Conservation (phyloP, 2,797 vertebrate genomes). For the Ara ararauna region DNA sequence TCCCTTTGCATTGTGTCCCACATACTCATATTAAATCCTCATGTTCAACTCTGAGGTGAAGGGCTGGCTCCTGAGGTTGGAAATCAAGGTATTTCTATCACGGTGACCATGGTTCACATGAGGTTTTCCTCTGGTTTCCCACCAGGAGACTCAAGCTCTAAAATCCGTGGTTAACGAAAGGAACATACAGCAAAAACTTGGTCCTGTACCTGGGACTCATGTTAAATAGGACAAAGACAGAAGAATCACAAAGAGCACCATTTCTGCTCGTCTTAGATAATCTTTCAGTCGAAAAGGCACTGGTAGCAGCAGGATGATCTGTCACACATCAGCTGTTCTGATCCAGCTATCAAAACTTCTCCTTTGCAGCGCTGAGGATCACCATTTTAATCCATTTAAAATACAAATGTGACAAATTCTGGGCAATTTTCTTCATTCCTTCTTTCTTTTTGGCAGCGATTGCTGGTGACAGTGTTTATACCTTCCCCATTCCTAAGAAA, state of each 20-base stretch:
- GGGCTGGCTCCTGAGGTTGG: neutral
- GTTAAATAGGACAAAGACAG: neutral
- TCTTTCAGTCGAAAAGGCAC: neutral
- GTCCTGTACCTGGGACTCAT: neutral
- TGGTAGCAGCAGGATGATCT: neutral
- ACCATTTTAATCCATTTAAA: neutral
- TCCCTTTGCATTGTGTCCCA: neutral
- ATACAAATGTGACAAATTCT: neutral
- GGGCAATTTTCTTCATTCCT: neutral
- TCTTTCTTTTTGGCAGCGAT: neutral
- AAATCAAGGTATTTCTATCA: neutral
- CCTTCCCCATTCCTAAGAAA: neutral
- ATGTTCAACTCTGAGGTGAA: neutral
- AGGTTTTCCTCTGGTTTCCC: neutral
- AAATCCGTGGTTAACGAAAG: neutral
- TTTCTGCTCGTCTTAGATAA: neutral
- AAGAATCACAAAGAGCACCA: neutral
- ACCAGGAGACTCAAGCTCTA: neutral
- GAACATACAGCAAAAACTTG: neutral
- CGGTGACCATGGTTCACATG: neutral
- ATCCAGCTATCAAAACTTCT: neutral
- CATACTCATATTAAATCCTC: neutral
- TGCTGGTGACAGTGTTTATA: neutral
- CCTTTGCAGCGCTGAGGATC: neutral
- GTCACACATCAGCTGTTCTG: neutral